Evolutionary conservation across 1,140 invertebrate species (phyloP), one percentile per base, ranked within the genome.

Genomic region (Anoplolepis gracilipes): DNA sequence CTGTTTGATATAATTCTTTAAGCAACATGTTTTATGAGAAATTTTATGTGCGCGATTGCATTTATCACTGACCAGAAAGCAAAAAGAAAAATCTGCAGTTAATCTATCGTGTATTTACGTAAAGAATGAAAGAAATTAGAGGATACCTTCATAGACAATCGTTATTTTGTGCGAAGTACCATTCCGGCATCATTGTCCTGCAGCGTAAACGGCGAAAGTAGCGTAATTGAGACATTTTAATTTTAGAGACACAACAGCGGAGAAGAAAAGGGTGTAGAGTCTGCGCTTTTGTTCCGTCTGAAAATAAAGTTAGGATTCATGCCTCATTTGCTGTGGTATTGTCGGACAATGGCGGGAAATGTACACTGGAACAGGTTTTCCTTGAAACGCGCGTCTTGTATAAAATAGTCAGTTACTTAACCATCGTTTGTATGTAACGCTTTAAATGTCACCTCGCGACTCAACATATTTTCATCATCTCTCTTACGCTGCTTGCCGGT

Each of bases 331-430:
- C 76, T 53, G 67, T 53, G 65, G 42, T 57, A 82, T 46, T 73
- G 67, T 61, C 53, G 78, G 53, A 82, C 67, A 82, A 82, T 82
- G 10, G 67, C 72, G 64, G 55, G 42, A 33, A 72, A 85, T 42
- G 25, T 33, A 39, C 62, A 19, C 28, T 70, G 46, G 13, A 53
- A 73, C 39, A 62, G 65, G 57, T 81, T 76, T 76, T 55, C 53
- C 46, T 82, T 65, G 57, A 70, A 2, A 42, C 36, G 6, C 8
- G 46, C 39, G 28, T 5, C 28, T 53, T 19, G 65, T 53, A 59
- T 82, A 73, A 89, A 88, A 86, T 57, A 64, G 36, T 55, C 42
- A 67, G 81, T 86, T 82, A 82, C 61, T 86, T 82, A 88, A 89
- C 64, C 57, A 53, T 81, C 70, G 55, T 33, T 33, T 42, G 67